Evolutionary conservation across 1,140 invertebrate genomes (phyloP).

Genomic region (Cydia strobilella): DNA sequence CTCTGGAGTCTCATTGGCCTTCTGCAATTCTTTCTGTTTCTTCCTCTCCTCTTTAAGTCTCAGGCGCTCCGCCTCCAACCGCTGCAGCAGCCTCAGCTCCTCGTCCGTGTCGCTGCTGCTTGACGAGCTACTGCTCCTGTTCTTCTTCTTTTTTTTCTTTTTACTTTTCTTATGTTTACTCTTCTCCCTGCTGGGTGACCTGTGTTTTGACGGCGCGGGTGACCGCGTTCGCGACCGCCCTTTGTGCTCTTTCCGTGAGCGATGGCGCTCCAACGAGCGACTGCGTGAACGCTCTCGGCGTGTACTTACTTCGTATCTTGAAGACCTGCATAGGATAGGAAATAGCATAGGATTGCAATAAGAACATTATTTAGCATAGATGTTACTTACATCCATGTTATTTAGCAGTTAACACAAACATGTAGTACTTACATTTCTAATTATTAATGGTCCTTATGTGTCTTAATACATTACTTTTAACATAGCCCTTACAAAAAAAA

Average conservation of each 20-base stretch:
- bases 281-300: constrained; percentile 40
- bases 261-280: constrained; percentile 43
- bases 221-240: constrained; percentile 41
- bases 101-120: constrained; percentile 75
- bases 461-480: neutral
- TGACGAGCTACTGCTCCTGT: constrained; percentile 40
- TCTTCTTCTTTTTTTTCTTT: constrained; percentile 65
- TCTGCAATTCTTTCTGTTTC: constrained; percentile 90
- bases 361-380: neutral
- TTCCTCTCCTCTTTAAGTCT: constrained; percentile 84
- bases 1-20: constrained; percentile 96
- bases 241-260: constrained; percentile 31
- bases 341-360: neutral
- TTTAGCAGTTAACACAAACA: neutral
- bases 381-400: too few species aligned
- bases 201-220: constrained; percentile 47
- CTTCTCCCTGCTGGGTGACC: constrained; percentile 56
- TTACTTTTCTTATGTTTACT: constrained; percentile 62
- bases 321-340: constrained; percentile 50
- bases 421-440: constrained; percentile 5
- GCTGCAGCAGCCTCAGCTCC: constrained; percentile 84
- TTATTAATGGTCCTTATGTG: neutral
- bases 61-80: constrained; percentile 86
- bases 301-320: constrained; percentile 41
- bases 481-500: neutral